These are phyloP conservation scores for Xanthorhoe designata DNA, from an alignment of 2,888 invertebrate species.

Conservation along the genomic window DNA sequence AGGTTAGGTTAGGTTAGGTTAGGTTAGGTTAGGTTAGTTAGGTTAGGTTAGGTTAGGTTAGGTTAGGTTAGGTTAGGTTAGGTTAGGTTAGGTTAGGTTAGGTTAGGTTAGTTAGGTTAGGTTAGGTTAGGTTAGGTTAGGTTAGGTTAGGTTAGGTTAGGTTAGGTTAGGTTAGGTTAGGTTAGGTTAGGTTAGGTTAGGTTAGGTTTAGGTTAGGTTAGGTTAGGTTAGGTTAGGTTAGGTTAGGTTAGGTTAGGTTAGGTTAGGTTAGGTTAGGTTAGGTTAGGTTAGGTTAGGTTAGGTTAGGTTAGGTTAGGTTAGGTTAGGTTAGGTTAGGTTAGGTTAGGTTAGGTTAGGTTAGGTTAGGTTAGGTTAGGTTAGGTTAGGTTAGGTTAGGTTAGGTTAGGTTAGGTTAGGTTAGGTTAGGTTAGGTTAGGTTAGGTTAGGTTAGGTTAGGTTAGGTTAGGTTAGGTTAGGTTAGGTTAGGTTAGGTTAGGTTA, in stretches of 20 bases:
- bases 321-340: conserved; percentile 36
- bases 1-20: no score
- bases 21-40: no score
- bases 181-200: conserved; percentile 38
- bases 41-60: no score
- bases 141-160: no score
- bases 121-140: no score
- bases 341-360: conserved; percentile 38
- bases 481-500: conserved; percentile 38
- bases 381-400: conserved; percentile 35
- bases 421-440: conserved; percentile 33
- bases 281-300: conserved; percentile 36
- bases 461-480: conserved; percentile 36
- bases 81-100: no score
- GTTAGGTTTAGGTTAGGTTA: conserved; percentile 37
- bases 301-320: conserved; percentile 37
- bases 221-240: conserved; percentile 37
- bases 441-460: conserved; percentile 29
- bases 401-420: conserved; percentile 31
- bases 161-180: conserved; percentile 36
- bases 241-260: conserved; percentile 37
- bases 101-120: no score
- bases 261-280: conserved; percentile 41
- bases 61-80: no score
- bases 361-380: conserved; percentile 36